phyloP scores from a whole-genome alignment of 53 echinoderm and acorn worm genomes.

The Holothuria leucospilota region DNA sequence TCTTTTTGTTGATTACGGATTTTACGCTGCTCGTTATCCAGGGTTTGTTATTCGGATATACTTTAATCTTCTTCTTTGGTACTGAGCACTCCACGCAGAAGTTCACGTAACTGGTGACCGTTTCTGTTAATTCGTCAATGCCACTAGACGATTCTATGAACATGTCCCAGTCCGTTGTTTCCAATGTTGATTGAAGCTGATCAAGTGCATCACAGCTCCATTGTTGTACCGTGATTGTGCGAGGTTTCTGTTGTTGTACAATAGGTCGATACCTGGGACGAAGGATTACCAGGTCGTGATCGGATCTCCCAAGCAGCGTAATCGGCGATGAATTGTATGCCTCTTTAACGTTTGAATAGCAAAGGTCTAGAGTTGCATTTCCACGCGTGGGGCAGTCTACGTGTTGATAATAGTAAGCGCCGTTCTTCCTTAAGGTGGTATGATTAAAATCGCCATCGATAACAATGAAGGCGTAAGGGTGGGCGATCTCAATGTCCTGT shows the following conservation, averaged over 20 bases:
- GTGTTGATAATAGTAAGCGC: slow-evolving; percentile 15
- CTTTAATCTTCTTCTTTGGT: slow-evolving; percentile 29
- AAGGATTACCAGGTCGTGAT: not conserved
- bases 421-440: not conserved
- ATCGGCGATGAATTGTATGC: too few relatives aligned
- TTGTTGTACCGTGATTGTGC: not conserved
- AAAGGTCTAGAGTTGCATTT: not conserved
- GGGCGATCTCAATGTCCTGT: not conserved
- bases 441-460: not conserved
- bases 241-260: not conserved
- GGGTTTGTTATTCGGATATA: too few relatives aligned
- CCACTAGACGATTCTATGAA: slow-evolving; percentile 27
- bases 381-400: not conserved
- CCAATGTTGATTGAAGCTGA: not conserved
- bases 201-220: not conserved
- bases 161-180: slow-evolving; percentile 24
- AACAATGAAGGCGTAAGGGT: not conserved
- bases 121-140: slow-evolving; percentile 17
- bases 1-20: slow-evolving; percentile 30
- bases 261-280: too few relatives aligned
- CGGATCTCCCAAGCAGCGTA: not conserved
- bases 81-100: slow-evolving; percentile 48
- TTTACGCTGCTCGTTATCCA: slow-evolving; percentile 53
- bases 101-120: slow-evolving; percentile 27
- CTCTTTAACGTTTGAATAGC: too few relatives aligned